Evolutionary conservation across 2,797 vertebrate species (phyloP).

Genomic region (Periophthalmus magnuspinnatus): DNA sequence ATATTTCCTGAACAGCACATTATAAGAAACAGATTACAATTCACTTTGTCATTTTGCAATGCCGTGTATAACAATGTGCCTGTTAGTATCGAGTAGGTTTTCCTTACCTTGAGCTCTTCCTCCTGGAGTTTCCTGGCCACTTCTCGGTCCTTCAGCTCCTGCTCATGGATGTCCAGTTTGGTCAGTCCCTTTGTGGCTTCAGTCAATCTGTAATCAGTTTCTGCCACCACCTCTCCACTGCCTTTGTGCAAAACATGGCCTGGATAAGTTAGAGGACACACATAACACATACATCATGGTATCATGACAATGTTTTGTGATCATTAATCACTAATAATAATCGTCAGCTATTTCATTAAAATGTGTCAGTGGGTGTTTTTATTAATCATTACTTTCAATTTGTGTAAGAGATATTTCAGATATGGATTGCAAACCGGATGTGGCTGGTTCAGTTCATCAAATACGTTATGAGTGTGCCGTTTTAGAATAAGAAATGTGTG

Average conservation of each 20-base stretch:
- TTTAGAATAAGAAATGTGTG: neutral
- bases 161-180: slow-evolving; percentile 71
- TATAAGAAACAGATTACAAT: neutral
- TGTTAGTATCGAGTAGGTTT: neutral
- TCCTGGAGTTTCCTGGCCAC: slow-evolving; percentile 92
- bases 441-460: neutral
- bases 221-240: slow-evolving; percentile 49
- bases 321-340: neutral
- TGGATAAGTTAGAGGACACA: slow-evolving; percentile 39
- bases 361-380: neutral
- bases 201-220: slow-evolving; percentile 63
- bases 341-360: neutral
- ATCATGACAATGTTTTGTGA: neutral
- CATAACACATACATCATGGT: neutral
- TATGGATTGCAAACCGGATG: neutral
- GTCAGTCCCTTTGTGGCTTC: slow-evolving; percentile 76
- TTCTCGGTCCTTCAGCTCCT: slow-evolving; percentile 89
- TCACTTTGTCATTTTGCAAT: neutral
- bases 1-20: neutral
- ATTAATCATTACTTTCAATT: neutral
- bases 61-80: neutral
- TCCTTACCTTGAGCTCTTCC: slow-evolving; percentile 87
- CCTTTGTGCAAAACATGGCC: slow-evolving; percentile 71
- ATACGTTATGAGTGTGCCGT: neutral
- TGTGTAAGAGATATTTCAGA: neutral